Evolutionary conservation across 2,888 invertebrate genomes (phyloP).

Genomic region (Tryphoninae sp.): DNA sequence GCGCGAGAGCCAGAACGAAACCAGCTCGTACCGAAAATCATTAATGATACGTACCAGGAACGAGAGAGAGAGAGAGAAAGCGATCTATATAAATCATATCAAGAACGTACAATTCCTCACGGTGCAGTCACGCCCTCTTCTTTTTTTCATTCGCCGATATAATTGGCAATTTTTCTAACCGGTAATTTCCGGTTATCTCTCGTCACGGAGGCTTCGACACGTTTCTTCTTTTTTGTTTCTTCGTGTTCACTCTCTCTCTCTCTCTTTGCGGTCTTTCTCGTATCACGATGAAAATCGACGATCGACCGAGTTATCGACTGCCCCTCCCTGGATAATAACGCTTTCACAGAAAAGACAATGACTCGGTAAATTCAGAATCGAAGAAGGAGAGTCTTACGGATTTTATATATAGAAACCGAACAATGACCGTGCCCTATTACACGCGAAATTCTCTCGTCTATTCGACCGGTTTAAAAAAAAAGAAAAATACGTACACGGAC

Average conservation of each 20-base stretch:
- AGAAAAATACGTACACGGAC: not conserved
- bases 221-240: constrained; percentile 21
- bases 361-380: constrained; percentile 56
- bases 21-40: constrained; percentile 53
- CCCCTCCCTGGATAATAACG: constrained; percentile 43
- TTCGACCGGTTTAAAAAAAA: not conserved
- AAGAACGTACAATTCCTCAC: constrained; percentile 41
- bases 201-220: constrained; percentile 1
- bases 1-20: constrained; percentile 25
- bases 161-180: constrained; percentile 60
- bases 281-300: constrained; percentile 50
- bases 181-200: constrained; percentile 49
- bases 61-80: constrained; percentile 10
- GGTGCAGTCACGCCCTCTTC: constrained; percentile 19
- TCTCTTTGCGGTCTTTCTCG: constrained; percentile 23
- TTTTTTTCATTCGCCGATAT: constrained; percentile 25
- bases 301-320: constrained; percentile 50
- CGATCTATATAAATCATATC: constrained; percentile 35
- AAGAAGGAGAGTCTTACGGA: not conserved
- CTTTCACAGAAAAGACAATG: constrained; percentile 53
- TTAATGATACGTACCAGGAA: not conserved
- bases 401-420: constrained; percentile 22
- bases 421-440: constrained; percentile 51
- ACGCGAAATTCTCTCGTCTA: constrained; percentile 46
- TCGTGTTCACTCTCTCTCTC: not conserved